Evolutionary conservation across 2,797 vertebrate genomes (phyloP).

Genomic region (Fistularia tabacaria): DNA sequence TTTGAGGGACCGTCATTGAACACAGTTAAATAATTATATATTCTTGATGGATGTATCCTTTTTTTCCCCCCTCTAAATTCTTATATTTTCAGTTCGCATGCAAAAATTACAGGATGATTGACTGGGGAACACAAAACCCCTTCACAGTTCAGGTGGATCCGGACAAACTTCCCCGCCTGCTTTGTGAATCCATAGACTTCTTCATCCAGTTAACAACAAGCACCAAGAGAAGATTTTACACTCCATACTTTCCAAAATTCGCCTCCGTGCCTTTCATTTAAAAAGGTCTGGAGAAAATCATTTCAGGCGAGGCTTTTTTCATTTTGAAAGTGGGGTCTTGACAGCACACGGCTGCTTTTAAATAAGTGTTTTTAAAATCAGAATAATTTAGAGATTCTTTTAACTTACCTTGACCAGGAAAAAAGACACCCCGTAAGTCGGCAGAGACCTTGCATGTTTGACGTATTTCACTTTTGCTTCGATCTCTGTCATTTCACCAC

Average conservation of each 20-base stretch:
- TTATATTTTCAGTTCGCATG: background rate
- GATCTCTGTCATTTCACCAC: slow-evolving; percentile 95
- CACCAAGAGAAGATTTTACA: slow-evolving; percentile 30
- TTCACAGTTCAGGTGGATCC: slow-evolving; percentile 23
- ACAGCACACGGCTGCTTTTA: too few species aligned
- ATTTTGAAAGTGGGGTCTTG: background rate
- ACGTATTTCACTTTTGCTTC: slow-evolving; percentile 98
- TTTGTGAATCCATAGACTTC: slow-evolving; percentile 7
- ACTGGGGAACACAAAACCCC: slow-evolving; percentile 12
- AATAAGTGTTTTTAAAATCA: background rate
- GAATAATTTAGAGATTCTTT: background rate
- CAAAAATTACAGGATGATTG: background rate
- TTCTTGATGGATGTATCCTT: too few species aligned
- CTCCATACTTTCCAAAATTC: slow-evolving; percentile 18
- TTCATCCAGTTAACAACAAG: slow-evolving; percentile 31
- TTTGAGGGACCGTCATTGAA: too few species aligned
- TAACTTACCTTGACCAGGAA: slow-evolving; percentile 92
- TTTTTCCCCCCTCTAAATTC: too few species aligned
- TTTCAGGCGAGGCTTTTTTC: slow-evolving; percentile 11
- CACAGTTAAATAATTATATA: too few species aligned
- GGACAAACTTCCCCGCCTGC: slow-evolving; percentile 17
- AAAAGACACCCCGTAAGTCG: slow-evolving; percentile 95
- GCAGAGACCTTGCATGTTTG: slow-evolving; percentile 90
- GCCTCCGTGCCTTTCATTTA: background rate
- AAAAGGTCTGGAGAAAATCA: slow-evolving; percentile 8